These are phyloP conservation scores for Heliconius ismenius DNA, from an alignment of 2,888 invertebrate species.

Conservation along the genomic window DNA sequence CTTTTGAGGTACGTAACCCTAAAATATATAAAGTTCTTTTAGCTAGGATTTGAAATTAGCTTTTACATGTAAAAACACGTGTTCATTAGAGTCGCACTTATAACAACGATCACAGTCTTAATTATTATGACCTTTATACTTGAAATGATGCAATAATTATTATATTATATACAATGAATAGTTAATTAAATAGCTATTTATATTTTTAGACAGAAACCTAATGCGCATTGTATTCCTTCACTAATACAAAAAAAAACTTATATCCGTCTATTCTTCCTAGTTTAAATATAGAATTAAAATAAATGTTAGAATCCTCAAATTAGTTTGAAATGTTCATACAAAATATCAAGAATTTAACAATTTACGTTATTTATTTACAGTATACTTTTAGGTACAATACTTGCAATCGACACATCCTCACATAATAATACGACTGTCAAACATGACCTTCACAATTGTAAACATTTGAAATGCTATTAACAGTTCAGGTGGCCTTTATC, in stretches of 20 bases:
- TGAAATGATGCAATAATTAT: background rate
- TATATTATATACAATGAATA: background rate
- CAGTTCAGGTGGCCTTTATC: slow-evolving; percentile 23
- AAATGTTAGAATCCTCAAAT: too few relatives aligned
- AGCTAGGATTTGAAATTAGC: too few relatives aligned
- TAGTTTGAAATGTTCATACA: background rate
- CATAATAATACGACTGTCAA: background rate
- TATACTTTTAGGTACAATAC: too few relatives aligned
- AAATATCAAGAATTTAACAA: background rate
- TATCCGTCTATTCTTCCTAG: too few relatives aligned
- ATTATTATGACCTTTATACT: background rate
- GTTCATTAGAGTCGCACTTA: background rate
- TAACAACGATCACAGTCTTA: background rate
- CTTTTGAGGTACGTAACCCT: too few relatives aligned
- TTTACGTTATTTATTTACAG: background rate
- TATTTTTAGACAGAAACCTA: background rate
- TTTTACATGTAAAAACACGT: background rate
- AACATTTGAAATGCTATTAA: slow-evolving; percentile 17
- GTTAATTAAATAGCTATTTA: background rate
- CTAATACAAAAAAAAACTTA: too few relatives aligned
- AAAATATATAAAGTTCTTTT: too few relatives aligned
- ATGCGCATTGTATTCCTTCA: background rate
- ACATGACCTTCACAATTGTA: slow-evolving; percentile 12
- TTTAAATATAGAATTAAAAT: too few relatives aligned
- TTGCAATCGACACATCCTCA: background rate